Percentiles rank a stretch among this genome's conserved stretches.
Conservation (phyloP, 2,797 vertebrate genomes). For the Erpetoichthys calabaricus region DNA sequence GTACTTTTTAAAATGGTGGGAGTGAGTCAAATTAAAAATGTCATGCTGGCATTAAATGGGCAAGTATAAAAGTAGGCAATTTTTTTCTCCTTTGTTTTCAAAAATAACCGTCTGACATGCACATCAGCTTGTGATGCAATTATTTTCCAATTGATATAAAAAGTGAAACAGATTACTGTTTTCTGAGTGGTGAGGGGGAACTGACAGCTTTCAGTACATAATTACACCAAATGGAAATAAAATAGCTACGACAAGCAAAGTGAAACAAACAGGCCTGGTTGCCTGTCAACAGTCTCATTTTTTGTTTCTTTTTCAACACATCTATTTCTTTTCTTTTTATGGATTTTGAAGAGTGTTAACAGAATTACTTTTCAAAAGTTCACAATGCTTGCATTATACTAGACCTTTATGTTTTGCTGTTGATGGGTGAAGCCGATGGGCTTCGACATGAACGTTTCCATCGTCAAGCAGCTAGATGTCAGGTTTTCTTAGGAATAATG, state of each 20-base stretch:
- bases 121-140: background rate
- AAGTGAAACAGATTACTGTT: background rate
- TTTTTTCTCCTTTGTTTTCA: too few relatives aligned
- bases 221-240: background rate
- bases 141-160: background rate
- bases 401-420: too few relatives aligned
- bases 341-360: too few relatives aligned
- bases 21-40: too few relatives aligned
- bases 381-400: too few relatives aligned
- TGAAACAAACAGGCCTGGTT: background rate
- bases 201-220: slow-evolving; percentile 3
- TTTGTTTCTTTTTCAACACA: too few relatives aligned
- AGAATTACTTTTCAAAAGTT: too few relatives aligned
- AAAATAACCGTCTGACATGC: background rate
- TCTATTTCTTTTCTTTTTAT: too few relatives aligned
- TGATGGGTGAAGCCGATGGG: too few relatives aligned
- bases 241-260: background rate
- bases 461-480: background rate
- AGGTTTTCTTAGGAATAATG: background rate
- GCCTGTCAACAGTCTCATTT: background rate
- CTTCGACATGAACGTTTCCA: background rate
- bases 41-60: too few relatives aligned
- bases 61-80: too few relatives aligned
- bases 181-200: background rate
- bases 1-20: too few relatives aligned